These are phyloP conservation scores for Noctua fimbriata DNA, from an alignment of 2,888 invertebrate genomes.

Conservation along the genomic window DNA sequence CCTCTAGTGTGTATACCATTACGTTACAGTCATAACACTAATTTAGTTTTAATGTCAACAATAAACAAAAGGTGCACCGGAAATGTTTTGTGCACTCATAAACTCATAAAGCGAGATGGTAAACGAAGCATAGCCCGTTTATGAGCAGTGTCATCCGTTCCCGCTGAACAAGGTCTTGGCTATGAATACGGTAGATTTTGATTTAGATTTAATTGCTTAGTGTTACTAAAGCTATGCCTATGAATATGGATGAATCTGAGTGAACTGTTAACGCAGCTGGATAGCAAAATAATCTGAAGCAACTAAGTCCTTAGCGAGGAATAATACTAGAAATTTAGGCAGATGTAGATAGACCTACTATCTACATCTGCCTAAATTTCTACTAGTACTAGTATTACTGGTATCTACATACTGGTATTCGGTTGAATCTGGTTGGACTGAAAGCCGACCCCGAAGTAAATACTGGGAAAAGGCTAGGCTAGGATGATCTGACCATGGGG, in stretches of 20 bases:
- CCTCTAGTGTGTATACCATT: conserved; percentile 22
- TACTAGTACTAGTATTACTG: background rate
- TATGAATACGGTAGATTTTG: conserved; percentile 19
- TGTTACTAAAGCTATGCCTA: background rate
- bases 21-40: conserved; percentile 30
- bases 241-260: conserved; percentile 31
- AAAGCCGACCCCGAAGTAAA: too few relatives aligned
- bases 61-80: conserved; percentile 60
- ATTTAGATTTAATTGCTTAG: conserved; percentile 26
- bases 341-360: too few relatives aligned
- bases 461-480: too few relatives aligned
- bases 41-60: conserved; percentile 48
- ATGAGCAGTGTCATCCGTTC: conserved; percentile 35
- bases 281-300: background rate
- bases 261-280: background rate
- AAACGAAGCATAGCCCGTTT: conserved; percentile 44
- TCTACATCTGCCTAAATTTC: background rate
- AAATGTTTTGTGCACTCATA: conserved; percentile 50
- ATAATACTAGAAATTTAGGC: too few relatives aligned
- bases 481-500: too few relatives aligned
- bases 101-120: conserved; percentile 23
- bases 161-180: conserved; percentile 21
- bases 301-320: background rate
- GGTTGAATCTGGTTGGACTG: too few relatives aligned
- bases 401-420: too few relatives aligned